phyloP scores from a whole-genome alignment of 2,113 vertebrate genomes.

The Mormyrus iriodes region DNA sequence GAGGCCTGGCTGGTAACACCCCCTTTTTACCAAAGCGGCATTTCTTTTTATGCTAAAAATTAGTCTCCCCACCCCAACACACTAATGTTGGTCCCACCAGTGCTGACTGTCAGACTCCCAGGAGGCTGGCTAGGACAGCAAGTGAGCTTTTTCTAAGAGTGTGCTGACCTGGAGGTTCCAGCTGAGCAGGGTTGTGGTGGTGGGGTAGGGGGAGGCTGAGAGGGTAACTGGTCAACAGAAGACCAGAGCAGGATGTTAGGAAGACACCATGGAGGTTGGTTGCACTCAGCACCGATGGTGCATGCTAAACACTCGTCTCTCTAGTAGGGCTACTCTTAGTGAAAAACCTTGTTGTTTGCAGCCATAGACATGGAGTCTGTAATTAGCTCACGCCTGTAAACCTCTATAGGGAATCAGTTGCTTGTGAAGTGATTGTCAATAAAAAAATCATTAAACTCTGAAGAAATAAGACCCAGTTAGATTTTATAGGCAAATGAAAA shows the following conservation, averaged over 20 bases:
- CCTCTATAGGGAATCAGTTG: not conserved
- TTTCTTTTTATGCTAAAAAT: not conserved
- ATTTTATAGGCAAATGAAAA: not conserved
- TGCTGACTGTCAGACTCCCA: not conserved
- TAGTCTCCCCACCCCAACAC: not conserved
- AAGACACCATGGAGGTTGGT: not conserved
- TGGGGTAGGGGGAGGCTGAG: not conserved
- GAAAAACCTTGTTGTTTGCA: not conserved
- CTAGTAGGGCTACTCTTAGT: not conserved
- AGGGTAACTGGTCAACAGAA: not conserved
- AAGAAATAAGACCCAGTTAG: not conserved
- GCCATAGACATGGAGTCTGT: not conserved
- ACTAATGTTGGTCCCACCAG: not conserved
- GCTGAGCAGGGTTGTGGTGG: not conserved
- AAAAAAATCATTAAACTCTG: not conserved
- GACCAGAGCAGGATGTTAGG: not conserved
- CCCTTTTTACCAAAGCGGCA: not conserved
- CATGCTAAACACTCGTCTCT: slow-evolving; percentile 3
- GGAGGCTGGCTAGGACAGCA: not conserved
- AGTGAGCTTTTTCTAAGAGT: not conserved
- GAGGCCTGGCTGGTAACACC: not conserved
- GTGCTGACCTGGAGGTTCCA: not conserved
- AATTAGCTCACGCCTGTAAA: not conserved
- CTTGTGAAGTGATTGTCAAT: not conserved
- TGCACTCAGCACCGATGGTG: not conserved